Evolutionary conservation across 2,797 vertebrate genomes (phyloP), one percentile per base, ranked within the genome.

Genomic region (Protosalanx chinensis): DNA sequence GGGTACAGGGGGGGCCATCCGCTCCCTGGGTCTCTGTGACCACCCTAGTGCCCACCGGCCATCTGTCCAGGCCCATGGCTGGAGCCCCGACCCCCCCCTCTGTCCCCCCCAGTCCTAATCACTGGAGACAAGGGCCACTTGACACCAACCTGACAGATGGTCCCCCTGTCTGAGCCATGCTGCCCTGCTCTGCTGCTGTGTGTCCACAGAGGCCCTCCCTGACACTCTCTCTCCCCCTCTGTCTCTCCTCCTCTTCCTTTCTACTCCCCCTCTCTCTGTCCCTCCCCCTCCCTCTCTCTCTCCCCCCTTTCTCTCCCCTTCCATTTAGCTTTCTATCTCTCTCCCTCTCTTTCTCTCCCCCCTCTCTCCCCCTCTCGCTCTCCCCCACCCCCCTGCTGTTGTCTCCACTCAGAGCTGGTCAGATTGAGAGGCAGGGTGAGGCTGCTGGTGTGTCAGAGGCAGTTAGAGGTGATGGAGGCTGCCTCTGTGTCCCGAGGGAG

Each of bases 401-500:
- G 13, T n/a, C 16, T 53, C 51, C 4, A 5, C 15, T 5, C 51
- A 3, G 51, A 6, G 15, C 63, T 18, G 49, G 71, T 85, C 84
- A 83, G 89, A 89, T 83, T 86, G 85, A 86, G 90, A 88, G 82
- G 75, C 85, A 85, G 84, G 87, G 85, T 87, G 84, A 87, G 85
- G 85, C 80, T 61, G 86, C 81, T 85, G 87, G 89, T 88, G 87
- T 91, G 91, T 92, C 90, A 90, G 85, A 82, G 89, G 79, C 86
- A 76, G 89, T 93, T 91, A 91, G 85, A 88, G 85, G 83, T 91
- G 89, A 93, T 90, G 90, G 86, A 87, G 83, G 81, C 83, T 83
- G 85, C 73, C 60, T 65, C 63, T 51, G 8, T 86, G 82, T 90
- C 90, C 87, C 84, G 65, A 64, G 89, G 88, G 86, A 86, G 73